A percentile compares a stretch with the other conserved stretches of the same genome.
These are phyloP conservation scores for Deilephila elpenor DNA, from an alignment of 2,888 invertebrate genomes.

Conservation along the genomic window DNA sequence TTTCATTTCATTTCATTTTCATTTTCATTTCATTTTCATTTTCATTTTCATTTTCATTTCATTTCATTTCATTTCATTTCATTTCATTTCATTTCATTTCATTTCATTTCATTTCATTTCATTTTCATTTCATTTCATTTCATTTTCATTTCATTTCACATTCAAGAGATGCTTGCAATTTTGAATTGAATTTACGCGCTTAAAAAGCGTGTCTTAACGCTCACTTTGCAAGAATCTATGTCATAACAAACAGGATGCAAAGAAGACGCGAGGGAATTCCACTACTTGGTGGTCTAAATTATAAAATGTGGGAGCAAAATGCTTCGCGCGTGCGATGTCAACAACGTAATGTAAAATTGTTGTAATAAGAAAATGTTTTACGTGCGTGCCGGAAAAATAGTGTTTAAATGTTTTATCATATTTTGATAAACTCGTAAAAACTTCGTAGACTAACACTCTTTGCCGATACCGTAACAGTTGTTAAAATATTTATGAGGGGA, in stretches of 20 bases:
- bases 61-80: too few relatives aligned
- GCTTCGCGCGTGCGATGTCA: conserved; percentile 16
- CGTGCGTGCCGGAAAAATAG: conserved; percentile 8
- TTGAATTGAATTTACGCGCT: background rate
- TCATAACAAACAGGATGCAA: conserved; percentile 14
- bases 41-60: too few relatives aligned
- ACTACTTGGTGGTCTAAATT: conserved; percentile 23
- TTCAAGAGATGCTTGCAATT: background rate
- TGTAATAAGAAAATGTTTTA: conserved; percentile 24
- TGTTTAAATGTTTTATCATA: conserved; percentile 23
- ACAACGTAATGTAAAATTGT: conserved; percentile 13
- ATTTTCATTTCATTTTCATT: too few relatives aligned
- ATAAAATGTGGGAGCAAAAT: conserved; percentile 14
- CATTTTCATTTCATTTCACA: too few relatives aligned
- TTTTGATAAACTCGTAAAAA: conserved; percentile 26
- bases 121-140: too few relatives aligned
- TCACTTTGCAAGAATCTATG: background rate
- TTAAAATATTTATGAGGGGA: conserved; percentile 73
- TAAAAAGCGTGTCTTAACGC: background rate
- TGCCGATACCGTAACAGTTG: conserved; percentile 42
- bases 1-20: too few relatives aligned
- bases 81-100: too few relatives aligned
- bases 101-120: too few relatives aligned
- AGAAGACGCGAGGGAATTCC: conserved; percentile 22
- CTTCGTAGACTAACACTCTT: conserved; percentile 4